These are phyloP conservation scores for Spodoptera litura DNA, from an alignment of 1,140 invertebrate genomes.

Conservation along the genomic window DNA sequence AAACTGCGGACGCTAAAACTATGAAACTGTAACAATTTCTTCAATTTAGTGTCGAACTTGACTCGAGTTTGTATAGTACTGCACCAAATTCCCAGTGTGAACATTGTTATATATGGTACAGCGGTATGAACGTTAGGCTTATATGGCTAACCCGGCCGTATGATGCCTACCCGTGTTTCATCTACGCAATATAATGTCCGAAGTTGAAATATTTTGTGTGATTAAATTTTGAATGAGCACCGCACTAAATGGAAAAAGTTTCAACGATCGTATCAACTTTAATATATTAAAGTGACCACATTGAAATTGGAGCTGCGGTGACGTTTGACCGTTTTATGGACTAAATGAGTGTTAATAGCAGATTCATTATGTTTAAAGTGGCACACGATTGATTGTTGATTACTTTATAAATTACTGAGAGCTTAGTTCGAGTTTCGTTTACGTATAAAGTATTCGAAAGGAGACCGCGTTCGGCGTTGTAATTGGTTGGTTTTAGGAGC, in stretches of 20 bases:
- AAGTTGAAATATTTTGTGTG: conserved; percentile 28
- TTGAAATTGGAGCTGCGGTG: conserved; percentile 4
- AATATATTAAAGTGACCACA: conserved; percentile 24
- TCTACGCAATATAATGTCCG: conserved; percentile 23
- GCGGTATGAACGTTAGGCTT: neutral
- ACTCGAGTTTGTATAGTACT: conserved; percentile 9
- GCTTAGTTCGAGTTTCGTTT: no score
- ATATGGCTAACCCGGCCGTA: neutral
- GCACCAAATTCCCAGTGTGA: conserved; percentile 24
- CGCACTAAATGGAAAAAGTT: conserved; percentile 33
- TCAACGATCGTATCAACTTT: conserved; percentile 10
- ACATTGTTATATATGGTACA: conserved; percentile 30
- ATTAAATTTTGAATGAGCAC: conserved; percentile 21
- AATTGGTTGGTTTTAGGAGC: no score
- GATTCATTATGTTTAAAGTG: conserved; percentile 9
- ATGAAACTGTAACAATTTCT: conserved; percentile 39
- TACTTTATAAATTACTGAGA: no score
- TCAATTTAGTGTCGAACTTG: conserved; percentile 36
- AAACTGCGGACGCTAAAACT: conserved; percentile 7
- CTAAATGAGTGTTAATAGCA: neutral
- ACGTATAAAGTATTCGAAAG: no score
- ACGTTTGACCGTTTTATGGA: conserved; percentile 3
- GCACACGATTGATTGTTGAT: no score
- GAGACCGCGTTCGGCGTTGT: no score
- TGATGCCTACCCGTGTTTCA: neutral